phyloP scores from a whole-genome alignment of 1,140 invertebrate genomes.

The Tigriopus japonicus region DNA sequence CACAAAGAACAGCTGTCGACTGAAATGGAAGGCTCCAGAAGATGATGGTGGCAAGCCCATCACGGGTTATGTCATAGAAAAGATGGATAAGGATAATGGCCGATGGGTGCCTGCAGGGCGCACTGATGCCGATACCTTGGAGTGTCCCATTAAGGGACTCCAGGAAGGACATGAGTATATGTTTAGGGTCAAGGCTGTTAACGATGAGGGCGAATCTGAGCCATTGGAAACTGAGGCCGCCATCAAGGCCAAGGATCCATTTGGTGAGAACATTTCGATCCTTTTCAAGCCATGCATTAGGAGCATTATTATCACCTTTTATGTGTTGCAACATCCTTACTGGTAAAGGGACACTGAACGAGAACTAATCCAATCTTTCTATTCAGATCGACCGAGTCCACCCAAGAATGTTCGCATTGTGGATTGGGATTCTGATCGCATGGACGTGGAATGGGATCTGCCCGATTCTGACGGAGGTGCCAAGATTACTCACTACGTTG shows the following conservation, averaged over 20 bases:
- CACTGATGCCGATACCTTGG: conserved; percentile 42
- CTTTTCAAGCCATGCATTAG: not conserved
- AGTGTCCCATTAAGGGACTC: conserved; percentile 75
- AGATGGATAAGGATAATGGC: conserved; percentile 77
- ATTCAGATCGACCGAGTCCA: conserved; percentile 75
- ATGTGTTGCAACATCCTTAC: no score
- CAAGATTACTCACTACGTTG: conserved; percentile 77
- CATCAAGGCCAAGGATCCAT: conserved; percentile 82
- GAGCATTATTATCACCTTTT: no score
- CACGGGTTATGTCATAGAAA: conserved; percentile 91
- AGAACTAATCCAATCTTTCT: conserved; percentile 43
- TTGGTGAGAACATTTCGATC: conserved; percentile 36
- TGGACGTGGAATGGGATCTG: conserved; percentile 79
- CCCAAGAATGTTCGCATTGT: conserved; percentile 39
- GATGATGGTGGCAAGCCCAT: conserved; percentile 94
- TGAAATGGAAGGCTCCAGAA: conserved; percentile 91
- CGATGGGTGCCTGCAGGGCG: conserved; percentile 74
- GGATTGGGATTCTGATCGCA: conserved; percentile 82
- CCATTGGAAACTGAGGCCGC: conserved; percentile 68
- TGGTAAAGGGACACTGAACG: no score
- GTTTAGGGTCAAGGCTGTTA: conserved; percentile 92
- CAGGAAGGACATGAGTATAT: conserved; percentile 86
- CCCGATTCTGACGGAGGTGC: conserved; percentile 78
- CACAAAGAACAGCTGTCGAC: conserved; percentile 70
- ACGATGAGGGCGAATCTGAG: conserved; percentile 92